Base-by-base conservation (phyloP, 2,113 vertebrate genomes). In the Ammodytes marinus region DNA sequence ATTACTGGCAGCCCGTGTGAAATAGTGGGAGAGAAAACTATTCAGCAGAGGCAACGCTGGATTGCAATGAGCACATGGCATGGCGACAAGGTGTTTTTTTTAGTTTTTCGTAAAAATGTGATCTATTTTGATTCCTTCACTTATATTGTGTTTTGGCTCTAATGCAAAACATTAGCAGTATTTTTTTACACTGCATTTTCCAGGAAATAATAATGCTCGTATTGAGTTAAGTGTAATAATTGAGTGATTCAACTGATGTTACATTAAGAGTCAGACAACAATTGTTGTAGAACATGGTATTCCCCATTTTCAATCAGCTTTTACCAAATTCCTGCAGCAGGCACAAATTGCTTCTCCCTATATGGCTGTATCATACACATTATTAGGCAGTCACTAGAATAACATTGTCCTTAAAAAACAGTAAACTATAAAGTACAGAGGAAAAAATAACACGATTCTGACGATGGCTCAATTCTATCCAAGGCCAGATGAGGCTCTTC, bases 1-100 rank as follows among this genome's bases (percentile, higher is more conserved):
- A 92, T 95, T 95, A 94, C 91, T 53, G 83, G 66, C 77, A 85
- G 84, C 66, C 82, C 70, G 82, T 71, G 88, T 84, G 73, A 89
- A 86, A 88, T 86, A 78, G 80, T 84, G 80, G 73, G 82, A 82
- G 77, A 73, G 81, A 81, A 75, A 88, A 80, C 81, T 82, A 77
- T 80, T 68, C 66, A 52, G 88, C 77, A 69, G 88, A 83, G 66
- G 84, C 83, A 72, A 86, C 76, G 12, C 47, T 71, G 74, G 82
- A 79, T 74, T 68, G 74, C 45, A 69, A 49, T n/a, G 71, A 87
- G 80, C 57, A 4, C 53, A 60, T 49, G 65, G 58, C 52, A 15
- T 79, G 14, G 39, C 73, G 74, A 55, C 61, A 49, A 49, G 35
- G 45, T 73, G 68, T 49, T 69, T 64, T 70, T 61, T 84, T 27